Evolutionary conservation across 2,113 vertebrate genomes (phyloP).

Genomic region (Zapornia atra): DNA sequence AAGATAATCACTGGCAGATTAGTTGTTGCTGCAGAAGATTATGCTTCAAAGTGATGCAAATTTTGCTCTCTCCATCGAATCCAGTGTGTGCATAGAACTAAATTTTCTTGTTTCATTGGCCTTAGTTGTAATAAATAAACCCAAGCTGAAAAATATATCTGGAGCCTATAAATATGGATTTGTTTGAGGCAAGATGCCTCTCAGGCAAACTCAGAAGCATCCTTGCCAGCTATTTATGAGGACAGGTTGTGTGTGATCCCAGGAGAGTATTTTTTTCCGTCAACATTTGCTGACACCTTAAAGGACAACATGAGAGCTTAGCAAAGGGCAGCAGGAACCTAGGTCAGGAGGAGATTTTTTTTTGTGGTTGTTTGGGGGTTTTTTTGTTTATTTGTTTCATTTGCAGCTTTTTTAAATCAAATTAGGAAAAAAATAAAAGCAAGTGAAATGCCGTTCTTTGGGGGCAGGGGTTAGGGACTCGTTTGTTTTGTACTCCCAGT

Average conservation of each 20-base stretch:
- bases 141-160: conserved; percentile 32
- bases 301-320: background rate
- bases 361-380: too few relatives aligned
- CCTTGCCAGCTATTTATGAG: conserved; percentile 48
- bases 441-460: background rate
- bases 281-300: background rate
- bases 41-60: conserved; percentile 62
- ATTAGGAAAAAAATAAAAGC: background rate
- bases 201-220: conserved; percentile 1
- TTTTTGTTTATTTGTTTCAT: too few relatives aligned
- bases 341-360: background rate
- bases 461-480: background rate
- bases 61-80: conserved; percentile 32
- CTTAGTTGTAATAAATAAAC: conserved; percentile 64
- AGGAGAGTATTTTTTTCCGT: conserved; percentile 15
- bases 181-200: conserved; percentile 60
- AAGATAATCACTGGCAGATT: conserved; percentile 52
- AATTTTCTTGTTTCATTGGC: conserved; percentile 62
- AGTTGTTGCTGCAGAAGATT: conserved; percentile 39
- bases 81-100: background rate
- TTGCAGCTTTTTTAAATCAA: background rate
- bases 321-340: background rate
- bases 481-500: background rate
- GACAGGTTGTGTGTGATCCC: conserved; percentile 18
- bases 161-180: conserved; percentile 63